Evolutionary conservation across 2,797 vertebrate species (phyloP), one percentile per base, ranked within the genome.

Genomic region (Cuculus canorus): DNA sequence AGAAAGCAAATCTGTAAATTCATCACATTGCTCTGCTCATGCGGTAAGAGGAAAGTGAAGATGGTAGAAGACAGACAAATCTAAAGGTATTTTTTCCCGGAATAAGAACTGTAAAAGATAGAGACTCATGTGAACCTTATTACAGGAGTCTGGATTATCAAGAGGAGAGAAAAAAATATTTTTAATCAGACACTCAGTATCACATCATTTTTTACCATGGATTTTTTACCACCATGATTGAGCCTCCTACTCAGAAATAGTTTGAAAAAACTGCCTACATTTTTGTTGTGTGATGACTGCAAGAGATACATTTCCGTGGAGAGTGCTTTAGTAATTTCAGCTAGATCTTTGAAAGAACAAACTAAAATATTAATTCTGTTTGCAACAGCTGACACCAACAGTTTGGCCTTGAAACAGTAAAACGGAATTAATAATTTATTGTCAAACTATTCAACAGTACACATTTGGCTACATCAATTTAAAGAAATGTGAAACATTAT

Each of bases 311-410:
- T 73, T 91, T 94, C 47, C 59, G 35, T 35, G 61, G 8, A 77
- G 18, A 1, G 1, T 11, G 17, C 59, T 87, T 91, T 22, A 70
- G 39, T 37, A 92, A 54, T 6, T 70, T 43, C n/a, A 82, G 35
- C 7, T 76, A 73, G 59, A 82, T 61, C 64, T 77, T 72, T 72
- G 78, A 79, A 79, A 69, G 27, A 73, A 69, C 11, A 72, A 93
- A 65, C 32, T 76, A 37, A 87, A 95, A 82, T 59, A 92, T 48
- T 84, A 76, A 70, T 75, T 82, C 37, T 85, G 43, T 80, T 95
- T 87, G 35, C 35, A 92, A 75, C 35, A 71, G n/a, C 4, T 92
- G 57, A 63, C 13, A 86, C 10, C 7, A 54, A 48, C 8, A 45
- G 17, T 57, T 84, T 89, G 43, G 33, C 71, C 68, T 91, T 73